Conservation (phyloP, 2,113 vertebrate species). For the Thunnus maccoyii region DNA sequence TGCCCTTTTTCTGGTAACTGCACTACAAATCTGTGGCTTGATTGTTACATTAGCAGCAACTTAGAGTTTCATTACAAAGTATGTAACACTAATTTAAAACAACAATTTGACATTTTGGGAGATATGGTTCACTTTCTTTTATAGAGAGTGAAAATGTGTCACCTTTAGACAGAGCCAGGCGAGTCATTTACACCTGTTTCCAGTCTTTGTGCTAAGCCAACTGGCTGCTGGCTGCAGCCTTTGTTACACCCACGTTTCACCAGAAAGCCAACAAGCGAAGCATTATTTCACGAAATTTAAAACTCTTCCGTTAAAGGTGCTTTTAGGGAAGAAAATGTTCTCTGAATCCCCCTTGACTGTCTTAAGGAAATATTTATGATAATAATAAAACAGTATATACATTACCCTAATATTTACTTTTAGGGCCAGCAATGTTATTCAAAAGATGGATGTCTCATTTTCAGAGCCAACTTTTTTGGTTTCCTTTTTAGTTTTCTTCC, state of each 20-base stretch:
- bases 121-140: too few species aligned
- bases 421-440: not conserved
- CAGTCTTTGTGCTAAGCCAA: too few species aligned
- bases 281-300: too few species aligned
- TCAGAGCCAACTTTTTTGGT: not conserved
- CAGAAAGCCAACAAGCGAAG: too few species aligned
- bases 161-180: too few species aligned
- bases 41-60: not conserved
- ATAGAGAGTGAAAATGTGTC: too few species aligned
- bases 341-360: not conserved
- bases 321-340: not conserved
- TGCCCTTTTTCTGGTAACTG: slow-evolving; percentile 8
- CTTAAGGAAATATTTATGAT: not conserved
- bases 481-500: not conserved
- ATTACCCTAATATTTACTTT: not conserved
- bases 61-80: not conserved
- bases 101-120: not conserved
- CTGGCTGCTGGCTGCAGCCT: too few species aligned
- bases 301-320: not conserved
- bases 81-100: not conserved
- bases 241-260: too few species aligned
- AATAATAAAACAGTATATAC: too few species aligned
- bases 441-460: not conserved
- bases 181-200: too few species aligned
- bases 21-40: not conserved